Percentiles rank a stretch among this genome's conserved stretches.
Evolutionary conservation across 2,113 vertebrate genomes (phyloP).

Genomic region (Aptenodytes forsteri): DNA sequence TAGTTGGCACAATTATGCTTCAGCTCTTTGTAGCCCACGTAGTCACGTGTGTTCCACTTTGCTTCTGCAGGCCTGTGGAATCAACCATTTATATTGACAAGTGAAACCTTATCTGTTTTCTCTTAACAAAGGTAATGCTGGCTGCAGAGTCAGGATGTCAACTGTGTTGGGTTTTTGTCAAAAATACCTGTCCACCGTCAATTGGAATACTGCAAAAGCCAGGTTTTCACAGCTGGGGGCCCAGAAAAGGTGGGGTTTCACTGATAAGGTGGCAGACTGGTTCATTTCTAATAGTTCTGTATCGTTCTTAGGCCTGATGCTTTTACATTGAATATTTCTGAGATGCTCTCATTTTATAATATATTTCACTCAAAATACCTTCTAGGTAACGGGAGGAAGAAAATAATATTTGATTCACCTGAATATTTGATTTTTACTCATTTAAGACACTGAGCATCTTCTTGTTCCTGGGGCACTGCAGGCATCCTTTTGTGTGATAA

Average conservation of each 20-base stretch:
- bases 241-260: not conserved
- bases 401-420: not conserved
- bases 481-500: not conserved
- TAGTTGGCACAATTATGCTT: not conserved
- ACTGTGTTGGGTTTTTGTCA: not conserved
- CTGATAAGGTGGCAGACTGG: not conserved
- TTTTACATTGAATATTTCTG: not conserved
- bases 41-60: not conserved
- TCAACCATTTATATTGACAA: not conserved
- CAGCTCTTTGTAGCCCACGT: not conserved
- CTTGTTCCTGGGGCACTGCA: not conserved
- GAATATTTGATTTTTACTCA: not conserved
- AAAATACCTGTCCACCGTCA: not conserved
- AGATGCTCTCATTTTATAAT: not conserved
- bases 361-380: not conserved
- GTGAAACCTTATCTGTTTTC: not conserved
- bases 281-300: not conserved
- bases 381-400: not conserved
- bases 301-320: not conserved
- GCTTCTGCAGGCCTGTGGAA: not conserved
- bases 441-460: not conserved
- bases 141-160: not conserved
- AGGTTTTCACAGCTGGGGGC: not conserved
- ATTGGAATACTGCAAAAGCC: not conserved
- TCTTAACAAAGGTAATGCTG: rapidly evolving